These are phyloP conservation scores for Kradibia gibbosae DNA, from an alignment of 1,140 invertebrate species.

Conservation along the genomic window DNA sequence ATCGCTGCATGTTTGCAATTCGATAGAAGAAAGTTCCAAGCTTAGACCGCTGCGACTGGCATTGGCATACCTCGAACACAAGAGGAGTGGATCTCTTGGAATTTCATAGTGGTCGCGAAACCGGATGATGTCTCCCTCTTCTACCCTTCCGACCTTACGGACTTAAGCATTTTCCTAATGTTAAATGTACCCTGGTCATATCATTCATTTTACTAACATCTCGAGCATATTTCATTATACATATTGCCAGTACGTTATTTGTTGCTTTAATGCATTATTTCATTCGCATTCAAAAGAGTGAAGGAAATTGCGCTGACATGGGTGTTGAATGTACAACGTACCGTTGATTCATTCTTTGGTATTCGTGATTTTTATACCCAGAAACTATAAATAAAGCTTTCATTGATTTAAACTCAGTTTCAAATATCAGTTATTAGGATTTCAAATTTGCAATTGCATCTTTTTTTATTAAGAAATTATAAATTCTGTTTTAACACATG, in stretches of 20 bases:
- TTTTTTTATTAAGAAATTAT: too few relatives aligned
- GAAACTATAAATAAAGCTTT: background rate
- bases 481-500: too few relatives aligned
- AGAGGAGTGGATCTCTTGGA: background rate
- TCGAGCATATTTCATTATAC: background rate
- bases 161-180: background rate
- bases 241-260: background rate
- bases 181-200: background rate
- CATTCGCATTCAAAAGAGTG: background rate
- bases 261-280: background rate
- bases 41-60: background rate
- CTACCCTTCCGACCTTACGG: background rate
- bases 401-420: too few relatives aligned
- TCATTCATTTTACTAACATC: background rate
- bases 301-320: background rate
- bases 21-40: conserved; percentile 30
- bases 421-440: too few relatives aligned
- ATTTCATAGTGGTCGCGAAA: conserved; percentile 9
- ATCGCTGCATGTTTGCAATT: conserved; percentile 47
- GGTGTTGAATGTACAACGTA: background rate
- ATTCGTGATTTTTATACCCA: background rate
- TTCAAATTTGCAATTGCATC: too few relatives aligned
- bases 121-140: background rate
- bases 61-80: background rate
- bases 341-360: background rate